Evolutionary conservation across 2,888 invertebrate genomes (phyloP).

Genomic region (Lobophora halterata): DNA sequence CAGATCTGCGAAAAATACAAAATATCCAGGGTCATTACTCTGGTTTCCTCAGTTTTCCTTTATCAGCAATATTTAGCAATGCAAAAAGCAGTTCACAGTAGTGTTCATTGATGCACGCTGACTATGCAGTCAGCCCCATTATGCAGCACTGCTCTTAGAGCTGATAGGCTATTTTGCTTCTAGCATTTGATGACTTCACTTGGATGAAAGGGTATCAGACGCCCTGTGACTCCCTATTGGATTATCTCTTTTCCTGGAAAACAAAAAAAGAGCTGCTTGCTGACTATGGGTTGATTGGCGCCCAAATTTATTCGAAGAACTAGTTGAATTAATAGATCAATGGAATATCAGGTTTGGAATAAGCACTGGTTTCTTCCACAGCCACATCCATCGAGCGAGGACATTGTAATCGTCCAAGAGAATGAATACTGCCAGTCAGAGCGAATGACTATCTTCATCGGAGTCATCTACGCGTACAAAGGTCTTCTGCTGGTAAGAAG

Average conservation of each 20-base stretch:
- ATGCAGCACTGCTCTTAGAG: too few species aligned
- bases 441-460: slow-evolving; percentile 96
- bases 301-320: too few species aligned
- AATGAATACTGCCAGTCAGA: slow-evolving; percentile 98
- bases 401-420: slow-evolving; percentile 95
- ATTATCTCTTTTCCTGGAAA: too few species aligned
- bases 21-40: not conserved
- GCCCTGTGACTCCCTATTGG: too few species aligned
- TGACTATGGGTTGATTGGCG: too few species aligned
- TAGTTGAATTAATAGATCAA: too few species aligned
- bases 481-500: slow-evolving; percentile 95
- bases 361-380: slow-evolving; percentile 55
- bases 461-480: slow-evolving; percentile 98
- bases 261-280: too few species aligned
- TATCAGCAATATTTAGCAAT: slow-evolving; percentile 1
- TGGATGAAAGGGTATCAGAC: too few species aligned
- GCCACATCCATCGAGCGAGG: slow-evolving; percentile 95
- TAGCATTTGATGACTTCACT: too few species aligned
- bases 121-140: not conserved
- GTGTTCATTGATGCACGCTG: slow-evolving; percentile 17
- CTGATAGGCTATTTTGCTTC: too few species aligned
- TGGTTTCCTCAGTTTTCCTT: slow-evolving; percentile 3
- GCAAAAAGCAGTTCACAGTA: slow-evolving; percentile 11
- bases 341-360: too few species aligned
- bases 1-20: slow-evolving; percentile 4